Evolutionary conservation across 2,797 vertebrate genomes (phyloP).

Genomic region (Triplophysa yarkandensis): DNA sequence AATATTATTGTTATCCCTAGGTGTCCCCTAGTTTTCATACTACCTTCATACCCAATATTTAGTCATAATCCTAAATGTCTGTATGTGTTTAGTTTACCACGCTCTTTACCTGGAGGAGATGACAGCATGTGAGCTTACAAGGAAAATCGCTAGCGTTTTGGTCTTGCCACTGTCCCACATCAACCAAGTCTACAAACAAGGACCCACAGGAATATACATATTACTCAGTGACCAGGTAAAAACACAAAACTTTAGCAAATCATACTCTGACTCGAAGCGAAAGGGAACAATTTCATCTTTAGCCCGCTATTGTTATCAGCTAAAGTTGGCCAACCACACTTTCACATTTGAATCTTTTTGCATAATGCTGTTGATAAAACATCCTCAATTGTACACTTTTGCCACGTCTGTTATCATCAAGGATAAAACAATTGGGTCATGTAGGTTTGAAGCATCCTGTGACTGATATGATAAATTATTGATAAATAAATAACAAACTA

Average conservation of each 20-base stretch:
- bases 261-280: not conserved
- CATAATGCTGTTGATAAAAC: conserved; percentile 47
- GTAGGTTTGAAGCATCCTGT: not conserved
- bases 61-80: not conserved
- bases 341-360: conserved; percentile 53
- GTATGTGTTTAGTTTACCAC: conserved; percentile 70
- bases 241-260: not conserved
- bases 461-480: conserved; percentile 1
- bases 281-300: not conserved
- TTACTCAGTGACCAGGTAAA: conserved; percentile 75
- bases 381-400: conserved; percentile 2
- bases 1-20: too few relatives aligned
- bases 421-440: not conserved
- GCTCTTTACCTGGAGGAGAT: conserved; percentile 78
- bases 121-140: conserved; percentile 71
- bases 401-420: not conserved
- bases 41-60: too few relatives aligned
- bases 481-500: too few relatives aligned
- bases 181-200: conserved; percentile 74
- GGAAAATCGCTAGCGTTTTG: conserved; percentile 73
- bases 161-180: conserved; percentile 70
- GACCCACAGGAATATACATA: conserved; percentile 72
- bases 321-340: not conserved
- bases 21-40: too few relatives aligned
- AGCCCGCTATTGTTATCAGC: not conserved